These are phyloP conservation scores for Takifugu ocellatus DNA, from an alignment of 2,797 vertebrate species.

Conservation along the genomic window DNA sequence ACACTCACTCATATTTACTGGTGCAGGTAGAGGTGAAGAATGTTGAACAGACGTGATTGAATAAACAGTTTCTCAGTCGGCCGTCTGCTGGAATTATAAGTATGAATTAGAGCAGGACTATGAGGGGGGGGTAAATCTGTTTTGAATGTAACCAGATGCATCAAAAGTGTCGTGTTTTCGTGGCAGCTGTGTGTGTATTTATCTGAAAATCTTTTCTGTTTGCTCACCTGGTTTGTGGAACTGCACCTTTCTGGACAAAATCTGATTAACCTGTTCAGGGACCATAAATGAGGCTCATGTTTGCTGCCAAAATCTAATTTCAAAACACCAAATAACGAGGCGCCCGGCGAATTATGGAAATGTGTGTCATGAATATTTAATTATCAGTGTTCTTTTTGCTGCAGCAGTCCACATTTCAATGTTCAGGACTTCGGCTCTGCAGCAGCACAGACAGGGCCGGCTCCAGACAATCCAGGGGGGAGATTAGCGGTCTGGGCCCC, in stretches of 20 bases:
- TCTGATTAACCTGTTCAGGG: not conserved
- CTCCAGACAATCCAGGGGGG: too few relatives aligned
- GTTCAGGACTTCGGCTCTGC: not conserved
- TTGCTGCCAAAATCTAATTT: not conserved
- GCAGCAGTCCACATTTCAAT: not conserved
- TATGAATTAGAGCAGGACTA: constrained; percentile 23
- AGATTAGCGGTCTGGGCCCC: too few relatives aligned
- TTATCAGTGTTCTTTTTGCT: not conserved
- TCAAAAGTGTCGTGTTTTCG: too few relatives aligned
- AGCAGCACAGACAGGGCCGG: not conserved
- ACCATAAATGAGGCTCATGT: too few relatives aligned
- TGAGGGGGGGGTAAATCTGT: too few relatives aligned
- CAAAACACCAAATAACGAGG: not conserved
- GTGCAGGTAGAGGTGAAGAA: not conserved
- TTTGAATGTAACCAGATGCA: too few relatives aligned
- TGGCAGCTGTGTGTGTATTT: too few relatives aligned
- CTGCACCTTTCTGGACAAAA: not conserved
- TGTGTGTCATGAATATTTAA: not conserved
- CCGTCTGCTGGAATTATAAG: constrained; percentile 26
- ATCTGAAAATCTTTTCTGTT: too few relatives aligned
- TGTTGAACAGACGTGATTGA: constrained; percentile 33
- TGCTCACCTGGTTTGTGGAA: not conserved
- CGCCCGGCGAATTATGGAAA: too few relatives aligned
- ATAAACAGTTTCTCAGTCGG: constrained; percentile 32
- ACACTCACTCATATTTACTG: constrained; percentile 14